phyloP scores from a whole-genome alignment of 2,888 invertebrate species.

The Hyles lineata region DNA sequence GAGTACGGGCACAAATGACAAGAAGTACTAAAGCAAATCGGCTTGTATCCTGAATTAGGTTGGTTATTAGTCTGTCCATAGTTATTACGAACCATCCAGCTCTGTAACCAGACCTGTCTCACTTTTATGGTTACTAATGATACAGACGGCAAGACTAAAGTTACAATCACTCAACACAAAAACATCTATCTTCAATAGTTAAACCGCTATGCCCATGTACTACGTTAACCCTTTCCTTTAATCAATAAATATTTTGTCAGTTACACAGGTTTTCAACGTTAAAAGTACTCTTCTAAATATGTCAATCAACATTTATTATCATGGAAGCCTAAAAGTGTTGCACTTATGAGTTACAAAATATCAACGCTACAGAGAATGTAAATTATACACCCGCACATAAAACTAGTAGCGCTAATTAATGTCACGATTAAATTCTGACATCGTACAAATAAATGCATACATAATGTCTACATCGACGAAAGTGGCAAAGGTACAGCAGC shows the following conservation, averaged over 20 bases:
- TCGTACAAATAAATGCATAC: background rate
- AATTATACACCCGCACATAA: no score
- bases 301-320: no score
- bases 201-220: no score
- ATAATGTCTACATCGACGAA: background rate
- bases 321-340: no score
- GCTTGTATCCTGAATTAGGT: conserved; percentile 28
- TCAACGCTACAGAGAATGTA: no score
- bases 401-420: background rate
- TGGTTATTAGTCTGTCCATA: conserved; percentile 30
- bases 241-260: no score
- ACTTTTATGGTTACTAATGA: conserved; percentile 27
- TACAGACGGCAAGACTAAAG: conserved; percentile 27
- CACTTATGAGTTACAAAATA: no score
- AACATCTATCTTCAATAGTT: background rate
- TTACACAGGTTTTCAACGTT: no score
- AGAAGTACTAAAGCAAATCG: conserved; percentile 18
- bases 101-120: conserved; percentile 18
- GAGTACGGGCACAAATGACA: conserved; percentile 6
- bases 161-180: conserved; percentile 15
- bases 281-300: no score
- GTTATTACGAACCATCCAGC: conserved; percentile 38
- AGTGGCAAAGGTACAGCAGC: conserved; percentile 11
- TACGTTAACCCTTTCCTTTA: background rate
- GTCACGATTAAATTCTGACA: background rate